phyloP scores from a whole-genome alignment of 2,888 invertebrate species.

The Deilephila porcellus region DNA sequence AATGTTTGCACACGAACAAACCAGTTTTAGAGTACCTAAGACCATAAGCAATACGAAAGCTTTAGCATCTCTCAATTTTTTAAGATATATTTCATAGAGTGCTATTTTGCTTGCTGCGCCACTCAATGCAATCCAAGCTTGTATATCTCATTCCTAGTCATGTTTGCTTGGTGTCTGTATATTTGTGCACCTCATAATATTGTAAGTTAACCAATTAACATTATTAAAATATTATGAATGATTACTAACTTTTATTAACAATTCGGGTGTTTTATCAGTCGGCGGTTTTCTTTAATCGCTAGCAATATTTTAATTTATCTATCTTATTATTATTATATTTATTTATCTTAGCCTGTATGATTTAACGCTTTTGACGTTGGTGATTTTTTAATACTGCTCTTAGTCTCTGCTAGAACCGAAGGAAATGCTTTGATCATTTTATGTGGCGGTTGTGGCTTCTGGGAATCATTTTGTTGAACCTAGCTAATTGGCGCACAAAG shows the following conservation, averaged over 20 bases:
- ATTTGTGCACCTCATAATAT: slow-evolving; percentile 14
- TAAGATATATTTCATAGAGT: neutral
- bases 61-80: neutral
- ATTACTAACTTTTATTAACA: slow-evolving; percentile 18
- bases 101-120: neutral
- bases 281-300: slow-evolving; percentile 2
- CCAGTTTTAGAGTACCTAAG: too few species aligned
- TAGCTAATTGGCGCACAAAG: neutral
- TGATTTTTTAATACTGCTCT: neutral
- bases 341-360: neutral
- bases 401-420: neutral
- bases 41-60: too few species aligned
- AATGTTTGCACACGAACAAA: too few species aligned
- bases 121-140: slow-evolving; percentile 4
- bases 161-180: slow-evolving; percentile 4
- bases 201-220: slow-evolving; percentile 26
- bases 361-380: neutral
- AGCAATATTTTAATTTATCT: neutral
- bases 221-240: slow-evolving; percentile 24
- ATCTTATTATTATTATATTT: too few species aligned
- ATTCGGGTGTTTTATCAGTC: neutral
- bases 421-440: neutral
- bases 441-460: neutral
- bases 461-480: neutral
- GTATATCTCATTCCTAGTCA: slow-evolving; percentile 6